Evolutionary conservation across 2,113 vertebrate species (phyloP).

Genomic region (Malurus melanocephalus): DNA sequence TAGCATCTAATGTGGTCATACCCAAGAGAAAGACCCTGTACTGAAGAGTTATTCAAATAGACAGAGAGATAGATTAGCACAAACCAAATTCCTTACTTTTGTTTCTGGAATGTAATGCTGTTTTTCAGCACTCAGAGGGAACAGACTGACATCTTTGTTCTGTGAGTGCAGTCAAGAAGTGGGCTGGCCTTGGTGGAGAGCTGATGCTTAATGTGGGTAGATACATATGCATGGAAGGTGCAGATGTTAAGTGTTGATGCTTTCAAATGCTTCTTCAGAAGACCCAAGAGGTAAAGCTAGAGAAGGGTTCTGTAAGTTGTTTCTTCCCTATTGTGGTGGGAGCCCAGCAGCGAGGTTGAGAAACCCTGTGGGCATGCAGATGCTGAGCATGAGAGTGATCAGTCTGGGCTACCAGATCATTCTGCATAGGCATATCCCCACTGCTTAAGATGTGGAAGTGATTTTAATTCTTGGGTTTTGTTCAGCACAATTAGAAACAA

Average conservation of each 20-base stretch:
- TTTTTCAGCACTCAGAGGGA: neutral
- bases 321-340: neutral
- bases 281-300: neutral
- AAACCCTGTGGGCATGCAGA: neutral
- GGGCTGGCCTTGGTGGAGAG: fast-evolving
- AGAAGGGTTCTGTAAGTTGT: neutral
- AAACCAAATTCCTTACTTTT: neutral
- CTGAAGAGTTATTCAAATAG: neutral
- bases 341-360: neutral
- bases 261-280: neutral
- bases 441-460: slow-evolving; percentile 19
- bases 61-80: neutral
- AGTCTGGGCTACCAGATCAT: slow-evolving; percentile 19
- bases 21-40: neutral
- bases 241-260: neutral
- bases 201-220: neutral
- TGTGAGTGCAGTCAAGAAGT: neutral
- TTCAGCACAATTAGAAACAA: neutral
- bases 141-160: neutral
- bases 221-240: fast-evolving
- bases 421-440: neutral
- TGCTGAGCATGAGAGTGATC: neutral
- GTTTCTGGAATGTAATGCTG: neutral
- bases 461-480: slow-evolving; percentile 27
- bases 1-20: neutral